phyloP scores from a whole-genome alignment of 2,888 invertebrate genomes.

The Lamellibrachia columna region DNA sequence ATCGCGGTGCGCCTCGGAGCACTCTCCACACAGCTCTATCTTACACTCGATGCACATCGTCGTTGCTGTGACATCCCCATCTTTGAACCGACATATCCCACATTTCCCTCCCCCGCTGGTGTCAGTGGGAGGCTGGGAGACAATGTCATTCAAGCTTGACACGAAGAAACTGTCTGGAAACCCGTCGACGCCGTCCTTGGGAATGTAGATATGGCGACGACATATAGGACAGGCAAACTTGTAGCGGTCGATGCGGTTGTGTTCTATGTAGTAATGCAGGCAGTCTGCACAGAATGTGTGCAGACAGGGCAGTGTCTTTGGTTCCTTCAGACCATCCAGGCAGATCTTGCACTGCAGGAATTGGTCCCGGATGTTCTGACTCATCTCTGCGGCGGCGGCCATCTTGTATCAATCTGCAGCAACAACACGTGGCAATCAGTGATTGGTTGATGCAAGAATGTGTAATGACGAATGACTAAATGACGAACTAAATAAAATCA shows the following conservation, averaged over 20 bases:
- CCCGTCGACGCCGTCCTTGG: conserved; percentile 39
- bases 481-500: background rate
- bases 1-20: conserved; percentile 31
- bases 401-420: conserved; percentile 11
- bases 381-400: conserved; percentile 24
- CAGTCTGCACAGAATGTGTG: conserved; percentile 45
- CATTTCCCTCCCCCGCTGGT: conserved; percentile 26
- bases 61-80: conserved; percentile 20
- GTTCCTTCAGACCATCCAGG: conserved; percentile 39
- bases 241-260: conserved; percentile 40
- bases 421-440: background rate
- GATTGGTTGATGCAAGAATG: background rate
- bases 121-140: conserved; percentile 20
- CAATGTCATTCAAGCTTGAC: conserved; percentile 38
- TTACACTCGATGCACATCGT: conserved; percentile 42
- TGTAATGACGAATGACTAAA: background rate
- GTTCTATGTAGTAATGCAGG: conserved; percentile 35
- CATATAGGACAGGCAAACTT: conserved; percentile 46
- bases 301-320: conserved; percentile 44
- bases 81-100: conserved; percentile 42
- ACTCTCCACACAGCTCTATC: conserved; percentile 37
- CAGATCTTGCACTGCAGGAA: conserved; percentile 45
- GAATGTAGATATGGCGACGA: conserved; percentile 41
- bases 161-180: conserved; percentile 45
- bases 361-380: conserved; percentile 41